Evolutionary conservation across 1,140 invertebrate genomes (phyloP).

Genomic region (Popillia japonica): DNA sequence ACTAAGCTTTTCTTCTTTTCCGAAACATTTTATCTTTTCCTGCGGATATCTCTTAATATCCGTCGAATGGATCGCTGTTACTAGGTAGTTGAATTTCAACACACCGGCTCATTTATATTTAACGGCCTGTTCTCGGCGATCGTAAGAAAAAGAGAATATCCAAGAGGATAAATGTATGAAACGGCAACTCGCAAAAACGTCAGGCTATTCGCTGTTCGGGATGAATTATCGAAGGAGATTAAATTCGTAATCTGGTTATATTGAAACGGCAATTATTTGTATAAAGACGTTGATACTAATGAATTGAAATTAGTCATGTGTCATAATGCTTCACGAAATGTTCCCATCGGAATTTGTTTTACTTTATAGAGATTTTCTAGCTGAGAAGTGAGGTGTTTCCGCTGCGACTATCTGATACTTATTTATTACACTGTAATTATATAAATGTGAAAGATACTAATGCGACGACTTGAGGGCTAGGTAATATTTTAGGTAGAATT

Average conservation of each 20-base stretch:
- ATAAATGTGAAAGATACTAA: too few species aligned
- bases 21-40: not conserved
- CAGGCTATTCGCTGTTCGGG: not conserved
- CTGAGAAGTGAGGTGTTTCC: too few species aligned
- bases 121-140: not conserved
- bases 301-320: not conserved
- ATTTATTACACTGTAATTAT: too few species aligned
- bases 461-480: too few species aligned
- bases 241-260: slow-evolving; percentile 24
- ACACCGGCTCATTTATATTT: slow-evolving; percentile 17
- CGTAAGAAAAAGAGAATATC: not conserved
- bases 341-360: not conserved
- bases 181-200: slow-evolving; percentile 2
- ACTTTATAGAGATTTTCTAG: too few species aligned
- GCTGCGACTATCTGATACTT: too few species aligned
- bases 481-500: too few species aligned
- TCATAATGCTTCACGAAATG: not conserved
- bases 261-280: slow-evolving; percentile 29
- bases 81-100: slow-evolving; percentile 3
- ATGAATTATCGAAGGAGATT: slow-evolving; percentile 22
- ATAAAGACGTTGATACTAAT: slow-evolving; percentile 11
- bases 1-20: not conserved
- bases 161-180: slow-evolving; percentile 15
- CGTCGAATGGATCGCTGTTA: not conserved
- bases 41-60: not conserved